Base-by-base conservation (phyloP, 23 tunicate species). In the Phallusia fumigata region DNA sequence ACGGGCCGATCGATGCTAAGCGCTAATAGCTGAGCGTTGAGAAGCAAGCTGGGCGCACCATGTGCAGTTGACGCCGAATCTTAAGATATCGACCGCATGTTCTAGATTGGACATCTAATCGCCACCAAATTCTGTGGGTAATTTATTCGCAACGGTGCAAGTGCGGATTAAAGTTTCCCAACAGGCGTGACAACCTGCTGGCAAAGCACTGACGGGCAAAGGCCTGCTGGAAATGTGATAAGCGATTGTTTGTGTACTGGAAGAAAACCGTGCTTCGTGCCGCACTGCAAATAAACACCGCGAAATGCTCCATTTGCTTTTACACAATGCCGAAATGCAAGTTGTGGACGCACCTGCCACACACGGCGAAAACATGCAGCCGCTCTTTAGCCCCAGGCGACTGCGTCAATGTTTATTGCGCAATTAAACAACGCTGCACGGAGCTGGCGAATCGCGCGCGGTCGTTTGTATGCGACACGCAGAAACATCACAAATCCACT, bases 361-460 rank as follows among this genome's bases (percentile, higher is more conserved):
- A 24, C 69, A 16, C 26, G 69, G 28, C 69, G 69, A 16, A 8
- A 22, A 58, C 2, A 21, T 58, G 28, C 26, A 22, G 1, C 5
- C 16, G 28, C 69, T 58, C 16, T 58, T n/a, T n/a, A n/a, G 26
- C 69, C 69, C 69, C 15, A 13, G 69, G 69, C 69, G 28, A 58
- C 26, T 1, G 69, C 69, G 28, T 21, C 69, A 1, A 24, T 58
- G 69, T 58, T 58, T 58, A 58, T 58, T 58, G 69, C 69, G 69
- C 69, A 58, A 58, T 58, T 58, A 58, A 58, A 58, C 69, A 58
- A 58, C 28, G 69, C 26, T 24, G 11, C 28, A 58, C 69, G 69
- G 69, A 21, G 15, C 69, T 58, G 3, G 16, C 69, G 26, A 21
- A 21, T 58, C 11, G 69, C 69, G 13, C 2, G 26, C 26, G 28